Conservation (phyloP, 2,797 vertebrate species). For the Rhinogobio ventralis region DNA sequence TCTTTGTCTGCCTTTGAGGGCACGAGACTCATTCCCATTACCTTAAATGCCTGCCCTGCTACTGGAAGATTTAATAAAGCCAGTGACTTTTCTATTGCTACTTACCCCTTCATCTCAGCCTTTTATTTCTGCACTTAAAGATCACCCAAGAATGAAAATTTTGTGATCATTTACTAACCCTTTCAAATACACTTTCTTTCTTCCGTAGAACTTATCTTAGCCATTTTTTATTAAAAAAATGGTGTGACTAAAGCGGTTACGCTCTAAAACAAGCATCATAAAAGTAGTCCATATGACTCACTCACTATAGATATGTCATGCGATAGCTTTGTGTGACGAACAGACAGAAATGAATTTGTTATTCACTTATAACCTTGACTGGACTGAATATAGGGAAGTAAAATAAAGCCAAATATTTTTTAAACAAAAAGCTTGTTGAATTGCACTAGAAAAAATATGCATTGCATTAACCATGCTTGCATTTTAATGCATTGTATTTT, state of each 20-base stretch:
- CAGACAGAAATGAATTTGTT: background rate
- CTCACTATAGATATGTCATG: background rate
- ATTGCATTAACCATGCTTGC: too few species aligned
- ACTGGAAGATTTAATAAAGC: constrained; percentile 55
- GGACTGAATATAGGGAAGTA: too few species aligned
- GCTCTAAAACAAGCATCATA: background rate
- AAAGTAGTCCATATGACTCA: background rate
- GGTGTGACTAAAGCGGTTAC: background rate
- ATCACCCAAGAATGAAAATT: background rate
- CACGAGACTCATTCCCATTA: constrained; percentile 64
- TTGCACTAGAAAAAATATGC: too few species aligned
- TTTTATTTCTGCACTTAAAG: constrained; percentile 36
- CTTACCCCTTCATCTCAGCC: constrained; percentile 38
- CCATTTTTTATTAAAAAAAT: background rate
- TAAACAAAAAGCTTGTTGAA: too few species aligned
- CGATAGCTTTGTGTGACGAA: background rate
- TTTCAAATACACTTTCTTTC: background rate
- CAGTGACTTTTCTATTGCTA: constrained; percentile 47
- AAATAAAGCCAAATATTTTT: too few species aligned
- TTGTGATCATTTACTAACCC: constrained; percentile 5
- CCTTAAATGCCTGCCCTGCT: constrained; percentile 58
- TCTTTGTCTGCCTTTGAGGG: constrained; percentile 44
- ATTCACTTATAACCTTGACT: background rate
- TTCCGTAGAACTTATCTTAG: background rate
- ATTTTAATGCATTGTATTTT: too few species aligned